These are phyloP conservation scores for Phania funesta DNA, from an alignment of 2,888 invertebrate genomes.

Conservation along the genomic window DNA sequence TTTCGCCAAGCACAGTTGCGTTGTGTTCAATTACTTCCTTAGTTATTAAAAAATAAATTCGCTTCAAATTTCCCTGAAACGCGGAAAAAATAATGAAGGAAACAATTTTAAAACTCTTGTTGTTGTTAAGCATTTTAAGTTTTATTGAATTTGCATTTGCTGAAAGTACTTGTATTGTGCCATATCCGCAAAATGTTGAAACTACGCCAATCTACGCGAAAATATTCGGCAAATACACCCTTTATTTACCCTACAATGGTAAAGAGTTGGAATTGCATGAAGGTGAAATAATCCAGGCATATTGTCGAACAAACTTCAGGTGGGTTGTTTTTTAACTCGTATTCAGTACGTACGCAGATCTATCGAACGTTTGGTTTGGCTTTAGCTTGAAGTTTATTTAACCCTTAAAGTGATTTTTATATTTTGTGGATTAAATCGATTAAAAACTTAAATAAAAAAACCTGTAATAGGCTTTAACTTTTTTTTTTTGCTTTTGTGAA, in stretches of 20 bases:
- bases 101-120: background rate
- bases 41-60: too few species aligned
- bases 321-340: background rate
- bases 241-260: conserved; percentile 20
- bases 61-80: background rate
- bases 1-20: background rate
- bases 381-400: too few species aligned
- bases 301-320: conserved; percentile 26
- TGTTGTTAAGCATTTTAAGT: background rate
- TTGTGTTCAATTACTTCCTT: too few species aligned
- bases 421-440: too few species aligned
- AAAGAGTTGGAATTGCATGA: background rate
- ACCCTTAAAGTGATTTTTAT: too few species aligned
- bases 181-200: conserved; percentile 11
- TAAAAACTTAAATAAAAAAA: too few species aligned
- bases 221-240: background rate
- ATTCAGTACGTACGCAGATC: too few species aligned
- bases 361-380: too few species aligned
- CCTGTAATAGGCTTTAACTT: too few species aligned
- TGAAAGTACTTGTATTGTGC: background rate
- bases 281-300: background rate
- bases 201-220: conserved; percentile 27
- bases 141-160: background rate
- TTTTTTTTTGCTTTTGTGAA: too few species aligned
- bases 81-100: background rate